Percentiles rank a stretch among this genome's conserved stretches.
phyloP scores from a whole-genome alignment of 2,797 vertebrate species.

The Clarias platycephalus region DNA sequence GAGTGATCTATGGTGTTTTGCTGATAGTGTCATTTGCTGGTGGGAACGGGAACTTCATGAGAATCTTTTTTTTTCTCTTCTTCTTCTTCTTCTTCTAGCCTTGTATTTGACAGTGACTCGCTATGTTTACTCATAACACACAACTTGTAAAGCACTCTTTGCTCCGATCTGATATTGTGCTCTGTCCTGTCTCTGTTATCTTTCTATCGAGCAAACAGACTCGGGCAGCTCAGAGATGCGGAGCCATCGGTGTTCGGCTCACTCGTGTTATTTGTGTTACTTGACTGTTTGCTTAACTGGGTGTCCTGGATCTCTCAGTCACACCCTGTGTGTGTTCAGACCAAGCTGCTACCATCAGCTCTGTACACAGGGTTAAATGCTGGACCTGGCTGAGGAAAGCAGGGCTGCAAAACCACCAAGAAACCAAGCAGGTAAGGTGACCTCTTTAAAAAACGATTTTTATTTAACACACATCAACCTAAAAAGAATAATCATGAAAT shows the following conservation, averaged over 20 bases:
- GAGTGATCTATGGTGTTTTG: conserved; percentile 29
- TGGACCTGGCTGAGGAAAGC: conserved; percentile 67
- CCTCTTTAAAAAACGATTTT: background rate
- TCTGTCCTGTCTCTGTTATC: conserved; percentile 46
- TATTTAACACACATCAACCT: background rate
- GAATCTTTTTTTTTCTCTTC: background rate
- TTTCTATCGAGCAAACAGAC: conserved; percentile 46
- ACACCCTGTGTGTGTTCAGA: conserved; percentile 46
- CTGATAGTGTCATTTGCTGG: conserved; percentile 22
- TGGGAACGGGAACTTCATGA: conserved; percentile 17
- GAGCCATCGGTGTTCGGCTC: conserved; percentile 16
- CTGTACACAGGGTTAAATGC: conserved; percentile 68
- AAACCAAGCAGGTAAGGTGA: conserved; percentile 73
- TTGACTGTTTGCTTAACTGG: conserved; percentile 53
- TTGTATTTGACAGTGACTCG: conserved; percentile 19
- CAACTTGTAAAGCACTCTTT: conserved; percentile 14
- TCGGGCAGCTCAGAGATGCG: conserved; percentile 42
- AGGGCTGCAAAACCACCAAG: conserved; percentile 64
- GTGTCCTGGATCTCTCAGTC: conserved; percentile 58
- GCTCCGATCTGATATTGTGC: conserved; percentile 14
- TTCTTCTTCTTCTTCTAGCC: background rate
- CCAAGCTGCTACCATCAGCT: conserved; percentile 66
- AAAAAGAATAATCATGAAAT: too few relatives aligned
- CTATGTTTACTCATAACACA: conserved; percentile 40
- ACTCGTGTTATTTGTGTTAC: conserved; percentile 34